Conservation (phyloP, 2,113 vertebrate genomes). For the Lepidiolamprologus cunningtoni region DNA sequence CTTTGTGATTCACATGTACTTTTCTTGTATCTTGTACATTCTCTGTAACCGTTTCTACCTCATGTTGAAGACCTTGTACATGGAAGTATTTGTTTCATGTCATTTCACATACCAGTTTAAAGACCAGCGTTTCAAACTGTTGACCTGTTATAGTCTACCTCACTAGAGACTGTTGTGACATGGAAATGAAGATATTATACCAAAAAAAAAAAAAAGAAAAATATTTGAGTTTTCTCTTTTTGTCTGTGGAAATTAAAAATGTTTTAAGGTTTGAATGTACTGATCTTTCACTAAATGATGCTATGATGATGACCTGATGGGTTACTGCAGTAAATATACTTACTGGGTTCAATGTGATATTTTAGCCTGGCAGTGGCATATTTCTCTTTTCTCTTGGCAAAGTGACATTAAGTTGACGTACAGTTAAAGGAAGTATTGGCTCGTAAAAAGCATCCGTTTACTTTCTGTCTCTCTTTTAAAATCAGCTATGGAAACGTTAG, state of each 20-base stretch:
- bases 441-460: not conserved
- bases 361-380: not conserved
- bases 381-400: too few species aligned
- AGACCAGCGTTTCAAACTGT: slow-evolving; percentile 62
- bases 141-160: slow-evolving; percentile 86
- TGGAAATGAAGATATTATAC: slow-evolving; percentile 83
- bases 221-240: slow-evolving; percentile 6
- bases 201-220: slow-evolving; percentile 22
- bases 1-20: slow-evolving; percentile 25
- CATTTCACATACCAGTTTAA: slow-evolving; percentile 65
- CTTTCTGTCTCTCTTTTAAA: not conserved
- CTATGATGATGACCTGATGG: not conserved
- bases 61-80: slow-evolving; percentile 83
- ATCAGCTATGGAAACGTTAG: not conserved
- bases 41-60: slow-evolving; percentile 92
- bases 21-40: slow-evolving; percentile 68
- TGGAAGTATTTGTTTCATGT: slow-evolving; percentile 89
- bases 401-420: not conserved
- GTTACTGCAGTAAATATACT: not conserved
- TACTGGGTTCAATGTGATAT: not conserved
- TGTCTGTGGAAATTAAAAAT: not conserved
- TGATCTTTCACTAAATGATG: not conserved
- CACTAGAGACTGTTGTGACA: slow-evolving; percentile 83
- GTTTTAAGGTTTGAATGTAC: not conserved
- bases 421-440: not conserved